These are phyloP conservation scores for Saimiri boliviensis DNA, from an alignment of 2,113 vertebrate genomes.

Conservation along the genomic window DNA sequence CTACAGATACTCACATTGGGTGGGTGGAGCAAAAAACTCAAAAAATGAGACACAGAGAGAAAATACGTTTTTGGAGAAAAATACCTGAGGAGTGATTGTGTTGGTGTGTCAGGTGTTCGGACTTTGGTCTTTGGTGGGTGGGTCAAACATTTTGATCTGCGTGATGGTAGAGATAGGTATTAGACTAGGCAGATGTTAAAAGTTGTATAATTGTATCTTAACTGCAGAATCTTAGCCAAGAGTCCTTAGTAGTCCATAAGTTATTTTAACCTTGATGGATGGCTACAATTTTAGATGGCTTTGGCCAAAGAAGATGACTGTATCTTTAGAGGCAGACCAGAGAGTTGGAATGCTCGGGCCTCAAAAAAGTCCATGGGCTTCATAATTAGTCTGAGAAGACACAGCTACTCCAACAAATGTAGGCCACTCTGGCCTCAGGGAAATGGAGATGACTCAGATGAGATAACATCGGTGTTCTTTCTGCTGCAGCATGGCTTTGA, in stretches of 20 bases:
- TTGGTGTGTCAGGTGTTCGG: fast-evolving
- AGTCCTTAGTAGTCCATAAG: neutral
- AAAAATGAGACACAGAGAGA: neutral
- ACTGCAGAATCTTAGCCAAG: neutral
- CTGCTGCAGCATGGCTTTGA: neutral
- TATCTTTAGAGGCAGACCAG: neutral
- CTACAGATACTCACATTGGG: neutral
- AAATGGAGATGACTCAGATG: neutral
- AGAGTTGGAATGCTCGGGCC: fast-evolving
- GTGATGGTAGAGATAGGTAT: neutral
- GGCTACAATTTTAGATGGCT: neutral
- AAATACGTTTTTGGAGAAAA: neutral
- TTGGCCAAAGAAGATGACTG: neutral
- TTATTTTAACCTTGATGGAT: neutral
- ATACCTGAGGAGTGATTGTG: too few species aligned
- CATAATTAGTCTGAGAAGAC: neutral
- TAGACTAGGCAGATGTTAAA: neutral
- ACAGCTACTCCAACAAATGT: neutral
- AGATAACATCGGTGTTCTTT: neutral
- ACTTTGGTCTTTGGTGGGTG: neutral
- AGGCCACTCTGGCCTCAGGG: too few species aligned
- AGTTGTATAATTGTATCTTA: neutral
- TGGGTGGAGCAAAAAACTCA: neutral
- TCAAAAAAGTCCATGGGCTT: neutral
- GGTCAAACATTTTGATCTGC: neutral